Conservation (phyloP, 2,797 vertebrate species). For the Danio albolineatus region DNA sequence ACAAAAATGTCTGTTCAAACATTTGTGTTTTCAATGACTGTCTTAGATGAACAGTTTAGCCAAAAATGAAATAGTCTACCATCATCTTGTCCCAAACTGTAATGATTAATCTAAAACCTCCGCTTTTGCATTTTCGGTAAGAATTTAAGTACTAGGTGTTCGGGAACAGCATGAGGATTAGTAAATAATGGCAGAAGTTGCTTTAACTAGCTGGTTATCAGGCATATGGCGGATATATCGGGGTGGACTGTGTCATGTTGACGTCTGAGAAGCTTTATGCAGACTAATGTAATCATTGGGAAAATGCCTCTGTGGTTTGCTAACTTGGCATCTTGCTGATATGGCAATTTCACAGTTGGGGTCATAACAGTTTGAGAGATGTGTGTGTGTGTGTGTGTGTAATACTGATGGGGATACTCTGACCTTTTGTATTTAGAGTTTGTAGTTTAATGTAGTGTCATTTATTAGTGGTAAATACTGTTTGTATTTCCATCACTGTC, state of each 20-base stretch:
- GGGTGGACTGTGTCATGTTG: slow-evolving; percentile 22
- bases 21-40: not conserved
- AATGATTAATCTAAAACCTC: not conserved
- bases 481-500: not conserved
- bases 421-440: not conserved
- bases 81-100: not conserved
- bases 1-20: not conserved
- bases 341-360: slow-evolving; percentile 50
- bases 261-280: slow-evolving; percentile 55
- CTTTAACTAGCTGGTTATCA: slow-evolving; percentile 27
- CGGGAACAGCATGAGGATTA: not conserved
- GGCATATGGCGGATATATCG: slow-evolving; percentile 15
- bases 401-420: slow-evolving; percentile 10
- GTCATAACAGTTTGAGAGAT: slow-evolving; percentile 27
- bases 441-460: slow-evolving; percentile 1
- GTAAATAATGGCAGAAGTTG: slow-evolving; percentile 4
- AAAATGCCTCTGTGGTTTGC: slow-evolving; percentile 44
- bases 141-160: not conserved
- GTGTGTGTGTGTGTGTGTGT: not conserved
- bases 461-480: not conserved
- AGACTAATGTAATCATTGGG: slow-evolving; percentile 45
- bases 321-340: slow-evolving; percentile 52
- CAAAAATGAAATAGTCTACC: not conserved
- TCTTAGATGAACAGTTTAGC: not conserved
- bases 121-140: not conserved